Conservation (phyloP, 2,113 vertebrate species). For the Capreolus pygargus region DNA sequence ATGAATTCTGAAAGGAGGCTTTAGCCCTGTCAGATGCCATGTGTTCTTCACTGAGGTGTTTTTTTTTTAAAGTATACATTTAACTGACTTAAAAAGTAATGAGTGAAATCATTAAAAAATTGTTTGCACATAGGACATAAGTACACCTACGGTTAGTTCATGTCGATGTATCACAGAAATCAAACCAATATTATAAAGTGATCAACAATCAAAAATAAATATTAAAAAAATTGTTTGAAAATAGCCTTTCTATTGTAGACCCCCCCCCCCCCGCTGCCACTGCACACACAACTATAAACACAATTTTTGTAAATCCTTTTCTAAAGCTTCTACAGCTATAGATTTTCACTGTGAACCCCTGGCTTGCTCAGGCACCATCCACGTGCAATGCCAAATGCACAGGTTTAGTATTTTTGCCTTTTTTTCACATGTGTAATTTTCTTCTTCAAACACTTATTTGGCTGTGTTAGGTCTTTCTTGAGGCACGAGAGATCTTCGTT, state of each 20-base stretch:
- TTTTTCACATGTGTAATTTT: slow-evolving; percentile 87
- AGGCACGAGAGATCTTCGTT: neutral
- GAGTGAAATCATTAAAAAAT: neutral
- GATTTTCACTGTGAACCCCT: slow-evolving; percentile 89
- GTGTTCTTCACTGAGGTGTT: neutral
- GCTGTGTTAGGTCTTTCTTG: neutral
- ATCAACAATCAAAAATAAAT: neutral
- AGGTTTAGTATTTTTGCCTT: slow-evolving; percentile 89
- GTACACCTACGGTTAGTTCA: neutral
- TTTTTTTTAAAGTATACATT: neutral
- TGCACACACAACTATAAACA: neutral
- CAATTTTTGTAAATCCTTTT: slow-evolving; percentile 80
- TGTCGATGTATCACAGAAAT: neutral
- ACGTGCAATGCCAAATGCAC: slow-evolving; percentile 92
- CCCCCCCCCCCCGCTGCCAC: neutral
- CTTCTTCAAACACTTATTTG: neutral
- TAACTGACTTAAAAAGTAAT: neutral
- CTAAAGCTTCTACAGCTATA: slow-evolving; percentile 84
- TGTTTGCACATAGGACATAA: neutral
- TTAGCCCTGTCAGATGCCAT: neutral
- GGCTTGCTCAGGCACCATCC: slow-evolving; percentile 92
- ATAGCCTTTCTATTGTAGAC: neutral
- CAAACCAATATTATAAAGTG: neutral
- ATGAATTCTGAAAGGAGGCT: neutral
- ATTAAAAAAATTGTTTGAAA: neutral